These are phyloP conservation scores for Carassius gibelio DNA, from an alignment of 2,113 vertebrate species.

Conservation along the genomic window DNA sequence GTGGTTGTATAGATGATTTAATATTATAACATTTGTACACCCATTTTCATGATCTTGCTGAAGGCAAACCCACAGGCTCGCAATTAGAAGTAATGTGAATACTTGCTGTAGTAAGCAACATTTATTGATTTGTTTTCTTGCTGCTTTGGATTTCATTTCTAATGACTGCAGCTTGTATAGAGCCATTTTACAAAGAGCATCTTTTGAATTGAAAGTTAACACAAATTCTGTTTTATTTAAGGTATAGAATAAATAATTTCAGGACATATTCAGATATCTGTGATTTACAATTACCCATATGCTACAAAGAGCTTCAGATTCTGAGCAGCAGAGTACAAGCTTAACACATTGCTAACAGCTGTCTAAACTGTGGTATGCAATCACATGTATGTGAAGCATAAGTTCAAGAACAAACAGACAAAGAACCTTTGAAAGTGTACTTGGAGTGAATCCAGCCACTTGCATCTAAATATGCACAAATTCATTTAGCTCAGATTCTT, in stretches of 20 bases:
- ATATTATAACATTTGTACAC: neutral
- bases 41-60: neutral
- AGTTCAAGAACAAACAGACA: conserved; percentile 32
- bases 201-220: conserved; percentile 9
- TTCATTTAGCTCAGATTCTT: conserved; percentile 29
- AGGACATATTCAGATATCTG: neutral
- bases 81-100: neutral
- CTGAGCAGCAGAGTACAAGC: conserved; percentile 38
- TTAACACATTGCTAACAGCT: conserved; percentile 54
- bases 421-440: conserved; percentile 29
- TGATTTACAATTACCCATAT: conserved; percentile 44
- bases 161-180: neutral
- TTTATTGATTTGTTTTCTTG: neutral
- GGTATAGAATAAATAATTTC: conserved; percentile 18
- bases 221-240: conserved; percentile 5
- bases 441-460: neutral
- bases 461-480: conserved; percentile 4
- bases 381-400: conserved; percentile 14
- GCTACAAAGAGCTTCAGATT: conserved; percentile 17
- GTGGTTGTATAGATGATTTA: neutral
- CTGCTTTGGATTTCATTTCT: neutral
- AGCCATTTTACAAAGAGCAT: neutral
- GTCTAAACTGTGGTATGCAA: conserved; percentile 42
- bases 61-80: neutral
- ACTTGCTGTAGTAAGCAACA: neutral